Conservation (phyloP, 2,113 vertebrate genomes). For the Planiliza haematocheilus region DNA sequence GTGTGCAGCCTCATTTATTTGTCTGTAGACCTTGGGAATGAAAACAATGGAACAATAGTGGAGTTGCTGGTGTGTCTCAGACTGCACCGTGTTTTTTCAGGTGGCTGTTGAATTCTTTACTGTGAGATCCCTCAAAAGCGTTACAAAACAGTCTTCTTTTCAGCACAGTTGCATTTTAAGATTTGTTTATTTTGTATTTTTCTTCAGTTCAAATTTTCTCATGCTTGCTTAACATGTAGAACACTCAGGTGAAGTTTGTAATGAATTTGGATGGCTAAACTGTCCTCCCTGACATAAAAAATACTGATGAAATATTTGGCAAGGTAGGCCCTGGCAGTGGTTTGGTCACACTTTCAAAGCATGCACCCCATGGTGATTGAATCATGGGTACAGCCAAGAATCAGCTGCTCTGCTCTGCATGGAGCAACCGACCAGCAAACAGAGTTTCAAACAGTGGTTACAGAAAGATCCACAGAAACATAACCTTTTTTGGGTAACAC, state of each 20-base stretch:
- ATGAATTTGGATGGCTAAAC: neutral
- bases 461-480: too few relatives aligned
- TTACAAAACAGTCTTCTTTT: neutral
- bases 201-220: neutral
- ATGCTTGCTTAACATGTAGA: neutral
- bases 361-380: neutral
- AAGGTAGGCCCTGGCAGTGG: neutral
- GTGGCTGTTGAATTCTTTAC: neutral
- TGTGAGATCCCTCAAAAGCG: neutral
- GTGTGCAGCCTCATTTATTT: neutral
- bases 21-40: neutral
- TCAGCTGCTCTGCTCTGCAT: neutral
- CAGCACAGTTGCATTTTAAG: too few relatives aligned
- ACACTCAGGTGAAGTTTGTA: neutral
- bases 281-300: neutral
- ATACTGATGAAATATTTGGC: conserved; percentile 15
- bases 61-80: neutral
- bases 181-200: too few relatives aligned
- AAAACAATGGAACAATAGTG: neutral
- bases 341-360: conserved; percentile 13
- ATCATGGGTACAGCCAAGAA: conserved; percentile 1
- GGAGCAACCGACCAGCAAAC: neutral
- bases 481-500: too few relatives aligned
- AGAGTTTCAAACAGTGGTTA: too few relatives aligned
- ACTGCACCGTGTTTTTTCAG: neutral